Evolutionary conservation across 1,140 invertebrate species (phyloP), one percentile per base, ranked within the genome.

Genomic region (Cherax quadricarinatus): DNA sequence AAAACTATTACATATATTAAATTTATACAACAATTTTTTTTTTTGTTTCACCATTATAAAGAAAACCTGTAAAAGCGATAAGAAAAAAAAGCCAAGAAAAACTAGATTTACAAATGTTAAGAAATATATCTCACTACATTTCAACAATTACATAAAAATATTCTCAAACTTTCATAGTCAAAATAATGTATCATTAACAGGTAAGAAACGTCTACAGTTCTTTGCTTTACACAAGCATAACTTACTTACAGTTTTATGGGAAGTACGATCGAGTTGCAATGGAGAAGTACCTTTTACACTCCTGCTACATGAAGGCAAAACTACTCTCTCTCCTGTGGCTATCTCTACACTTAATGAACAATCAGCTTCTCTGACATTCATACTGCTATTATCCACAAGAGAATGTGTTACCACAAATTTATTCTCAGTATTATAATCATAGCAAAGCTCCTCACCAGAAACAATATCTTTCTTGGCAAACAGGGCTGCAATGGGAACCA

Each of bases 401-500:
- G 62, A 30, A 75, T 75, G 21, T 75, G 70, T 5, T 30, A 21
- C 21, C 18, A 7, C 5, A 5, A 5, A 70, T 16, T 70, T 70
- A 70, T 70, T 75, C n/a, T 24, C n/a, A 75, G 18, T 75, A 6
- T n/a, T 75, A 93, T 98, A 98, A 95, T 97, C 95, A 95, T 98
- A 98, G 66, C 97, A 97, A 83, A 99, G 95, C 95, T 99, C 98
- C 94, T 97, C 96, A n/a, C 95, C 95, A 3, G 95, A 94, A 41
- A 93, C 3, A 94, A 99, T 98, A 94, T 97, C 95, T 91, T 95
- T 95, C 12, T 94, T 94, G 30, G 98, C 96, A 96, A 99, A 99
- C 88, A 99, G 96, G 94, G 97, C 97, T 66, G 99, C 95, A 94
- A 97, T 97, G 75, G 98, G 98, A 84, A 98, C 95, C 3, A 96